Percentiles rank a stretch among this genome's conserved stretches.
Conservation (phyloP, 2,113 vertebrate species). For the Mionectes macconnelli region DNA sequence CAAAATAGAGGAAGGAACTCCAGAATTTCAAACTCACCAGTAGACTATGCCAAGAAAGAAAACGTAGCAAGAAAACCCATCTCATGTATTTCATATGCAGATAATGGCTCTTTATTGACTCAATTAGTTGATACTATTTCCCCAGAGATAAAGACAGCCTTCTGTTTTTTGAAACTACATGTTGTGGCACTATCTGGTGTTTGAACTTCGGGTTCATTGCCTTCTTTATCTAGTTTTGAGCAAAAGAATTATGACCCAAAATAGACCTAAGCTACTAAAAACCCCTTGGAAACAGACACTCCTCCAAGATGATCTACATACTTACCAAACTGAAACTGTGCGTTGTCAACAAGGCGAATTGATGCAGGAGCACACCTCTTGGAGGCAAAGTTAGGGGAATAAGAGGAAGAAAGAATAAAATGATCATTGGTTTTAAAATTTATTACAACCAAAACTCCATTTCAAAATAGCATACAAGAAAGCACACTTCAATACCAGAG, state of each 20-base stretch:
- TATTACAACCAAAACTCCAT: background rate
- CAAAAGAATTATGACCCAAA: background rate
- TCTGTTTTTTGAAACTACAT: background rate
- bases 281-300: background rate
- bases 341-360: conserved; percentile 95
- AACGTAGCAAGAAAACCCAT: background rate
- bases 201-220: background rate
- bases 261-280: background rate
- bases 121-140: background rate
- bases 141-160: background rate
- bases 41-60: background rate
- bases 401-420: background rate
- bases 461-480: background rate
- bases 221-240: background rate
- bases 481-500: background rate
- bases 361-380: conserved; percentile 98
- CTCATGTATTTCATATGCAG: background rate
- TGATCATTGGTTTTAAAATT: background rate
- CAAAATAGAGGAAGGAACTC: background rate
- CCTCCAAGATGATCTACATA: background rate
- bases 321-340: conserved; percentile 98
- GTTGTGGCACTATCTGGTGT: background rate
- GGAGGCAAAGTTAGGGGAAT: background rate
- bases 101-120: background rate
- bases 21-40: background rate